phyloP scores from a whole-genome alignment of 2,797 vertebrate genomes.

The Nothura maculosa region DNA sequence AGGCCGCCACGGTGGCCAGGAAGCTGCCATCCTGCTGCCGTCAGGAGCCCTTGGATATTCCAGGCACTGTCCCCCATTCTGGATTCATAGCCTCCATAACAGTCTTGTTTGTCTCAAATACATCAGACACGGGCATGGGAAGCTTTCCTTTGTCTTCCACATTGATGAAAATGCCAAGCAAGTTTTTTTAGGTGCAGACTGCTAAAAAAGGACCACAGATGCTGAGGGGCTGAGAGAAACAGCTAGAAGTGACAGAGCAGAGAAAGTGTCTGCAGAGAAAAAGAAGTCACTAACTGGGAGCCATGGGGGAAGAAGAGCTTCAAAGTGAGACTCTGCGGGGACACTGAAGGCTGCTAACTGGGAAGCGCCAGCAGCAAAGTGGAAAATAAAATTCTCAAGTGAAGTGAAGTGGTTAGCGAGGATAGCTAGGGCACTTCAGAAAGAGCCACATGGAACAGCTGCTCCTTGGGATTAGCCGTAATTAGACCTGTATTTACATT shows the following conservation, averaged over 20 bases:
- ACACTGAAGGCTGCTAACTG: neutral
- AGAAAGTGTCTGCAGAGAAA: neutral
- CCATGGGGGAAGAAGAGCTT: neutral
- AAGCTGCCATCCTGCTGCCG: neutral
- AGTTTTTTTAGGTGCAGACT: neutral
- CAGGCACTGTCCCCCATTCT: neutral
- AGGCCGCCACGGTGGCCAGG: neutral
- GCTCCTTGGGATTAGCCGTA: neutral
- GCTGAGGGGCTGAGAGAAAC: neutral
- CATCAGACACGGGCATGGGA: neutral
- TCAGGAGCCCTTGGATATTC: neutral
- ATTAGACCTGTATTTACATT: neutral
- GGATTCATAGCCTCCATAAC: conserved; percentile 22
- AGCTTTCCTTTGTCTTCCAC: conserved; percentile 18
- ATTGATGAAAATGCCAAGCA: conserved; percentile 34
- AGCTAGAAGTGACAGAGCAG: neutral
- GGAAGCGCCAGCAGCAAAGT: neutral
- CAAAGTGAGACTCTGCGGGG: neutral
- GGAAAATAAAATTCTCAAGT: neutral
- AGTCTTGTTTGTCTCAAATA: neutral
- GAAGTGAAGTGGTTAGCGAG: neutral
- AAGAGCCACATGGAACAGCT: neutral
- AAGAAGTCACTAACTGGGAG: conserved; percentile 16
- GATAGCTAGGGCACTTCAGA: neutral
- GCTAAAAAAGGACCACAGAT: neutral